A percentile compares a stretch with the other conserved stretches of the same genome.
Evolutionary conservation across 2,888 invertebrate genomes (phyloP).

Genomic region (Cremastinae sp.): DNA sequence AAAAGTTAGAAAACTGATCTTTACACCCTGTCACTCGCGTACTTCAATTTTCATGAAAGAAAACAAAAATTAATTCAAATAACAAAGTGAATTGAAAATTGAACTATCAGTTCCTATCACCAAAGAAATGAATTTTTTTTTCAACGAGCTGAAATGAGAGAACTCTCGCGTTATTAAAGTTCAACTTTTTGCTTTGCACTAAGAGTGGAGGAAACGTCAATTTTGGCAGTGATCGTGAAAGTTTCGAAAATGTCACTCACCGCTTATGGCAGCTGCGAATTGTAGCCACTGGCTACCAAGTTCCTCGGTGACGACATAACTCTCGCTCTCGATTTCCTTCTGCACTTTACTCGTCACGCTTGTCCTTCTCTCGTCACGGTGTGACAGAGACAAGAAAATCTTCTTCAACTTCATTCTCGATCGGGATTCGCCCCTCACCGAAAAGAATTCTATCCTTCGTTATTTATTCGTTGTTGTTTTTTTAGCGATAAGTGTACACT

Average conservation of each 20-base stretch:
- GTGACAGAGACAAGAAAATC: constrained; percentile 55
- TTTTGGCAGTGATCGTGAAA: constrained; percentile 41
- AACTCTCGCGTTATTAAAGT: background rate
- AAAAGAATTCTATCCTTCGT: constrained; percentile 13
- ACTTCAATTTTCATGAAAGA: no score
- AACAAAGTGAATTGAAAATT: no score
- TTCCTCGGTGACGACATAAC: constrained; percentile 62
- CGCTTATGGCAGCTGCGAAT: constrained; percentile 69
- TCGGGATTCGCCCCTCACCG: background rate
- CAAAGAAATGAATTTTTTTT: no score
- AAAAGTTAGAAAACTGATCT: no score
- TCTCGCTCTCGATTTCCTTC: constrained; percentile 64
- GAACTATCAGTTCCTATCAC: no score
- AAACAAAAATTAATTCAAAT: no score
- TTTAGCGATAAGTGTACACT: background rate
- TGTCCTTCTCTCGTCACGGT: constrained; percentile 47
- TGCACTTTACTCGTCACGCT: constrained; percentile 54
- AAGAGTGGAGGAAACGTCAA: background rate
- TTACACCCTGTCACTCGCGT: no score
- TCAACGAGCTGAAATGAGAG: no score
- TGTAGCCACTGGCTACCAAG: constrained; percentile 69
- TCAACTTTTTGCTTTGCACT: background rate
- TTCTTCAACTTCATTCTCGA: constrained; percentile 58
- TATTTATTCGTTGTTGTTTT: constrained; percentile 5
- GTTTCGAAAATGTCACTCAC: constrained; percentile 60